Evolutionary conservation across 2,888 invertebrate species (phyloP), one percentile per base, ranked within the genome.

Genomic region (Chouioia cunea): DNA sequence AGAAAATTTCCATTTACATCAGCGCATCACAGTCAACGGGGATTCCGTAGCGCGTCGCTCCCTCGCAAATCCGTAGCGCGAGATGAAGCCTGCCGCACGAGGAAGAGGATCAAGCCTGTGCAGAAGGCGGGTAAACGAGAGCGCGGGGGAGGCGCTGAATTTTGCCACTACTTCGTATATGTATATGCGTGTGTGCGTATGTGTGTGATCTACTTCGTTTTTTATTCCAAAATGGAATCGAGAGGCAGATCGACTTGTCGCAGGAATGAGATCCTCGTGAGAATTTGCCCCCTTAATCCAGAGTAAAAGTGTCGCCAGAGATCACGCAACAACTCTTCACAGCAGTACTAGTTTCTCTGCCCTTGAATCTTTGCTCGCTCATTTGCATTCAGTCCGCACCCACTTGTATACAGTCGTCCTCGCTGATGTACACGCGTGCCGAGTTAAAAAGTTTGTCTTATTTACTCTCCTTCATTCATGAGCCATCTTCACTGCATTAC

Each of bases 231-330:
- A 72, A 76, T 73, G 63, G 73, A 76, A 73, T 74, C 67, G 75
- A 75, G 36, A 36, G 36, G 73, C 27, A 46, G 70, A 73, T 76
- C 74, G 74, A 76, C 75, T 76, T 75, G 66, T 70, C 71, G 73
- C 70, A 65, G 68, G 74, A 68, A 73, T 73, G 69, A 78, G 78
- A 81, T 80, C 81, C 79, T 79, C 81, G 81, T 82, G 82, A 78
- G 82, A 82, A 80, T 79, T 77, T 75, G 70, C 71, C 73, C 70
- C 75, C 75, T 77, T 77, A 80, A 78, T 79, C 77, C 79, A 76
- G 10, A 75, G 69, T 75, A 73, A 77, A 76, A 66, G 68, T 66
- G 70, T 59, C 48, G 70, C 12, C 36, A 50, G 36, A 70, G 63
- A 70, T 72, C 64, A 46, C 50, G 44, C 53, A 20, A 22, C 23